These are phyloP conservation scores for Dryocosmus kuriphilus DNA, from an alignment of 2,888 invertebrate genomes.

Conservation along the genomic window DNA sequence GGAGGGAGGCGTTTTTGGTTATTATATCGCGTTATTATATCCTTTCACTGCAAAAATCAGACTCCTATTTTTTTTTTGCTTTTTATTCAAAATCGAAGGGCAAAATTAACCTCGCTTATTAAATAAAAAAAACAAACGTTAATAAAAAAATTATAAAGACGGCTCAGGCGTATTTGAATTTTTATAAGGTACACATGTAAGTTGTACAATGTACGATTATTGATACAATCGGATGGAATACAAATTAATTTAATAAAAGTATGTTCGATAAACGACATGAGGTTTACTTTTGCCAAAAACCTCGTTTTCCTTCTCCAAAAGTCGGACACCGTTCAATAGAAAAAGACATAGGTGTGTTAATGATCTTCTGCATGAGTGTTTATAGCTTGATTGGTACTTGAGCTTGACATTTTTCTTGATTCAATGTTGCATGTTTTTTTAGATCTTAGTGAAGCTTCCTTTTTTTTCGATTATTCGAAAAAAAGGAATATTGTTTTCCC, in stretches of 20 bases:
- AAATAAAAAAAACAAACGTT: slow-evolving; percentile 45
- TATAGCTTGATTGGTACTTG: slow-evolving; percentile 9
- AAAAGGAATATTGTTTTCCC: neutral
- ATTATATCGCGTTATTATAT: no score
- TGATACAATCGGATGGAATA: slow-evolving; percentile 52
- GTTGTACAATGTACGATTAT: slow-evolving; percentile 48
- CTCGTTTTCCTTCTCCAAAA: neutral
- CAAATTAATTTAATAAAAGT: slow-evolving; percentile 50
- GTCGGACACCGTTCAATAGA: neutral
- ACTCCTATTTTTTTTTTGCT: neutral
- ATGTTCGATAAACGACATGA: slow-evolving; percentile 52
- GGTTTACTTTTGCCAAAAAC: slow-evolving; percentile 43
- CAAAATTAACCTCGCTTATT: neutral
- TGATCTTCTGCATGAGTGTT: slow-evolving; percentile 21
- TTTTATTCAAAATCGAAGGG: slow-evolving; percentile 12
- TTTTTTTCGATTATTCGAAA: neutral
- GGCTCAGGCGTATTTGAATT: slow-evolving; percentile 50
- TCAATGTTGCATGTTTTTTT: slow-evolving; percentile 1
- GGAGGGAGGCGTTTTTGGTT: no score
- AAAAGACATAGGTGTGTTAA: slow-evolving; percentile 16
- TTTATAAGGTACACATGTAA: slow-evolving; percentile 52
- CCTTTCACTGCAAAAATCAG: neutral
- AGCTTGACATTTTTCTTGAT: slow-evolving; percentile 5
- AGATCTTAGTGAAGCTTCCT: no score
- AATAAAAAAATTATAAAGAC: slow-evolving; percentile 47